Conservation (phyloP, 2,797 vertebrate species). For the Phalloptychus januarius region DNA sequence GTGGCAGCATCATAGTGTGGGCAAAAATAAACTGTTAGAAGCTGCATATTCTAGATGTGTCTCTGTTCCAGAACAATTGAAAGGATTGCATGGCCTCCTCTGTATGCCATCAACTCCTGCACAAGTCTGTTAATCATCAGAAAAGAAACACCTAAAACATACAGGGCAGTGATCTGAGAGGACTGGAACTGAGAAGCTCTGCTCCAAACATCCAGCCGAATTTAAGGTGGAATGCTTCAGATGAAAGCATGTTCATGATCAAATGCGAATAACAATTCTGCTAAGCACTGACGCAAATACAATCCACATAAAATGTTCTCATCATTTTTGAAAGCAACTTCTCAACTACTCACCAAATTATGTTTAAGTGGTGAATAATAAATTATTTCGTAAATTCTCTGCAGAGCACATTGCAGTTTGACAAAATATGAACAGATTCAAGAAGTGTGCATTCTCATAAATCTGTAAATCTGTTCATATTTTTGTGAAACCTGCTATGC, state of each 20-base stretch:
- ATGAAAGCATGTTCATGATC: too few relatives aligned
- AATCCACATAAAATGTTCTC: not conserved
- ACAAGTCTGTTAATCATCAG: too few relatives aligned
- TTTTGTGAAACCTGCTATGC: constrained; percentile 10
- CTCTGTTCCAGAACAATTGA: too few relatives aligned
- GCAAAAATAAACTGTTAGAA: not conserved
- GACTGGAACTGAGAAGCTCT: too few relatives aligned
- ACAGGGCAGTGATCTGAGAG: too few relatives aligned
- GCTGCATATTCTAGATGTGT: not conserved
- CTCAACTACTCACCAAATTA: not conserved
- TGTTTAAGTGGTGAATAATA: not conserved
- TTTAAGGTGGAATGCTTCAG: too few relatives aligned
- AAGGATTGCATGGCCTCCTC: too few relatives aligned
- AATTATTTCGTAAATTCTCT: not conserved
- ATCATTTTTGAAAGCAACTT: not conserved
- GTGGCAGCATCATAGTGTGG: not conserved
- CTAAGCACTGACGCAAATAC: not conserved
- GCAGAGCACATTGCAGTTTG: not conserved
- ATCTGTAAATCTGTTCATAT: not conserved
- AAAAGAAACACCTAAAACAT: too few relatives aligned
- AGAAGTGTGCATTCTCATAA: not conserved
- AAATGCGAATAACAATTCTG: not conserved
- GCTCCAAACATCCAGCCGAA: too few relatives aligned
- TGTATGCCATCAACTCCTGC: too few relatives aligned
- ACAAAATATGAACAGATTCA: not conserved